Conservation (phyloP, 2,113 vertebrate species). For the Malurus alboscapulatus region DNA sequence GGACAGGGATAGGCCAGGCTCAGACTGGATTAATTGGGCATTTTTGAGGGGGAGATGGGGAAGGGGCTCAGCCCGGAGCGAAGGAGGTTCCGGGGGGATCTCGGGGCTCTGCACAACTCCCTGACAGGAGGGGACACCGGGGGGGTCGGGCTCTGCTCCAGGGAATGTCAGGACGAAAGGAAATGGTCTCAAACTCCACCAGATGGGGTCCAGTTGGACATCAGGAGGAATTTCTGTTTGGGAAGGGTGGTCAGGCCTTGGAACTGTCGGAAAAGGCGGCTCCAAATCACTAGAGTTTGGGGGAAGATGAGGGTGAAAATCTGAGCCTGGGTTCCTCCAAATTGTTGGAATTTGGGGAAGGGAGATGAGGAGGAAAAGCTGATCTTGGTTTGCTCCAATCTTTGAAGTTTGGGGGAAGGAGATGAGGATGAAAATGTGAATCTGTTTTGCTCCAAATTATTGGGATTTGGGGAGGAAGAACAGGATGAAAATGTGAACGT, state of each 20-base stretch:
- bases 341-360: too few relatives aligned
- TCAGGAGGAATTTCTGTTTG: rapidly evolving
- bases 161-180: background rate
- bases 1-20: rapidly evolving
- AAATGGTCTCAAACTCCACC: background rate
- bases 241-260: background rate
- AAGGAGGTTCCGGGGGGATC: background rate
- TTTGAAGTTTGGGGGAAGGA: background rate
- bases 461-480: rapidly evolving
- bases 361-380: background rate
- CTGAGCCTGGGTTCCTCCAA: background rate
- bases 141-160: background rate
- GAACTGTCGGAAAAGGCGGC: background rate
- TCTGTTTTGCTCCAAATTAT: rapidly evolving
- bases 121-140: background rate
- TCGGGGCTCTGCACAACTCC: background rate
- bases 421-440: background rate
- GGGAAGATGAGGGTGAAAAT: background rate
- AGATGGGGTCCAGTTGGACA: background rate
- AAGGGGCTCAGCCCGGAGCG: background rate
- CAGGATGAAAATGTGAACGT: background rate
- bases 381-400: too few relatives aligned
- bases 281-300: background rate
- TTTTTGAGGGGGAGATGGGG: background rate
- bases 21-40: rapidly evolving